Percentiles rank a stretch among this genome's conserved stretches.
phyloP scores from a whole-genome alignment of 92 coral and sea anemone genomes.

The Palythoa grandis region DNA sequence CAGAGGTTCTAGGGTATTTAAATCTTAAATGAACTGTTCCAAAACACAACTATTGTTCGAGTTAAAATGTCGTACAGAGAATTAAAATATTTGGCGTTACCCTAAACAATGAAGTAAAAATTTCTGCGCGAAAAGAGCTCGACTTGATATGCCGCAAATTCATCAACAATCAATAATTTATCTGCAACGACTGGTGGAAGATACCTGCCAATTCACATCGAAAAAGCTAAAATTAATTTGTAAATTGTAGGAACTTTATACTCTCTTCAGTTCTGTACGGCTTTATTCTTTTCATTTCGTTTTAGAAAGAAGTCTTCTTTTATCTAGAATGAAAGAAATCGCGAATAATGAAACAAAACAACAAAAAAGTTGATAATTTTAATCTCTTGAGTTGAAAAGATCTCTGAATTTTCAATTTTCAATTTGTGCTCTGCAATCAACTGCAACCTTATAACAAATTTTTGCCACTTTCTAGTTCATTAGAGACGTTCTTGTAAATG shows the following conservation, averaged over 20 bases:
- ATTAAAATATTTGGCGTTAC: not conserved
- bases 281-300: not conserved
- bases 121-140: not conserved
- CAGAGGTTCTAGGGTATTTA: not conserved
- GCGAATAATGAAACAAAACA: constrained; percentile 12
- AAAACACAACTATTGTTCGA: not conserved
- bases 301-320: not conserved
- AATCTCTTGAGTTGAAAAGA: not conserved
- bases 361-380: constrained; percentile 11
- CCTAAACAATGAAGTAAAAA: not conserved
- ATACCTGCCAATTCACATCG: constrained; percentile 14
- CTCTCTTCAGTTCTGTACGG: not conserved
- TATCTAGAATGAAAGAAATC: constrained; percentile 17
- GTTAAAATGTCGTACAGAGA: not conserved
- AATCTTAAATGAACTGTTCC: not conserved
- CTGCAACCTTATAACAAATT: not conserved
- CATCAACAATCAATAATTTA: constrained; percentile 37
- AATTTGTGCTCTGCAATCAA: constrained; percentile 8
- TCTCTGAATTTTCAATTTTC: not conserved
- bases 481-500: constrained; percentile 8
- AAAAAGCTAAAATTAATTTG: not conserved
- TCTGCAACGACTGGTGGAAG: constrained; percentile 28
- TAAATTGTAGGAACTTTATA: not conserved
- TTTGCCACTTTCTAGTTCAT: constrained; percentile 27
- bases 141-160: constrained; percentile 30